These are phyloP conservation scores for Autographa gamma DNA, from an alignment of 2,888 invertebrate species.

Conservation along the genomic window DNA sequence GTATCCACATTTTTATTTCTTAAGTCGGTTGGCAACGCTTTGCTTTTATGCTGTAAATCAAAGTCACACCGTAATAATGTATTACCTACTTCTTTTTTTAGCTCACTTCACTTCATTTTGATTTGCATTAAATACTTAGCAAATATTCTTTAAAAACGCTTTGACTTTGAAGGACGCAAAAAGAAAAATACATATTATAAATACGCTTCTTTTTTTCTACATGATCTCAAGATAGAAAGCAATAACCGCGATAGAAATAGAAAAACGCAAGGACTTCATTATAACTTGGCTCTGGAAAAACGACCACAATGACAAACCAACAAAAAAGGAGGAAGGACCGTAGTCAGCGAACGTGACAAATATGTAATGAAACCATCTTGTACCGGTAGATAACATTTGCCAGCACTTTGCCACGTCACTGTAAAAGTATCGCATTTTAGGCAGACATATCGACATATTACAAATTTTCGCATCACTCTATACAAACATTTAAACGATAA, in stretches of 20 bases:
- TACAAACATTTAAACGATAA: background rate
- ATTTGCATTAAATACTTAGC: background rate
- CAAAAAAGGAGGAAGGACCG: conserved; percentile 50
- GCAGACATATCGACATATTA: conserved; percentile 13
- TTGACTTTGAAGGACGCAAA: conserved; percentile 9
- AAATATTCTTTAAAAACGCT: conserved; percentile 14
- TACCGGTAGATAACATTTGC: conserved; percentile 55
- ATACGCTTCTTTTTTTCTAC: background rate
- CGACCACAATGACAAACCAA: conserved; percentile 37
- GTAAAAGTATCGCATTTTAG: conserved; percentile 39
- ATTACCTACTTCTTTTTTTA: conserved; percentile 8
- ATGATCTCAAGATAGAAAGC: background rate
- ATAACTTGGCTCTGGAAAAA: conserved; percentile 34
- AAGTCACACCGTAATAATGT: conserved; percentile 4
- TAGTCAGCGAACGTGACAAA: conserved; percentile 69
- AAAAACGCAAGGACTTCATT: conserved; percentile 39
- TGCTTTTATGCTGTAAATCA: background rate
- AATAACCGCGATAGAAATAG: conserved; percentile 26
- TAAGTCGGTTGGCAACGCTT: background rate
- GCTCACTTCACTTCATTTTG: conserved; percentile 8
- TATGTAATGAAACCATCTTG: conserved; percentile 68
- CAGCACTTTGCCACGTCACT: conserved; percentile 35
- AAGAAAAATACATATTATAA: conserved; percentile 13
- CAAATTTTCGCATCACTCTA: conserved; percentile 7
- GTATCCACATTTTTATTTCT: conserved; percentile 52